A percentile compares a stretch with the other conserved stretches of the same genome.
Conservation (phyloP, 2,113 vertebrate genomes). For the Astur gentilis region DNA sequence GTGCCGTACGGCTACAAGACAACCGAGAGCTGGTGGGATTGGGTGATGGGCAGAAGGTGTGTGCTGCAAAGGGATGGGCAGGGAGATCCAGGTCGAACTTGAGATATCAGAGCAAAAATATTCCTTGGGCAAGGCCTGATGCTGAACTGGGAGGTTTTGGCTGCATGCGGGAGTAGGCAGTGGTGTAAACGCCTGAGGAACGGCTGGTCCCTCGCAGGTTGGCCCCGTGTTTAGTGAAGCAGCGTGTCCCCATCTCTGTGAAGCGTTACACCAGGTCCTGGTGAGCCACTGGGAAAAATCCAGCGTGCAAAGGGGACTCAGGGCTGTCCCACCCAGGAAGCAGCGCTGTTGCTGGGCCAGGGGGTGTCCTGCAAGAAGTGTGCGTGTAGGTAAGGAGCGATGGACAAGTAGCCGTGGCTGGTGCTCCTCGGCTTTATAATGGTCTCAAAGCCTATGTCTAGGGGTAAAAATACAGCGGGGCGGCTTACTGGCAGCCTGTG, state of each 20-base stretch:
- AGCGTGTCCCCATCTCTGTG: accelerated
- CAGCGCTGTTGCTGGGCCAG: neutral
- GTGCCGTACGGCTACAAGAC: neutral
- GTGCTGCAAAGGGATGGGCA: neutral
- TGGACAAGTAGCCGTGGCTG: neutral
- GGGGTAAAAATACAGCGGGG: neutral
- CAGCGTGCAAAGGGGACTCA: accelerated
- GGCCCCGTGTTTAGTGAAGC: neutral
- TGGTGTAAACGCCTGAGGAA: neutral
- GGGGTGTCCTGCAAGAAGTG: neutral
- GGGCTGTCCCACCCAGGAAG: neutral
- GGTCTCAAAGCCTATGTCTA: too few relatives aligned
- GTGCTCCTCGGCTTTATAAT: neutral
- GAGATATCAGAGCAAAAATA: neutral
- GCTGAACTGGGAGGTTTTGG: neutral
- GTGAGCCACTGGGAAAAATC: neutral
- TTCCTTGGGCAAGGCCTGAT: neutral
- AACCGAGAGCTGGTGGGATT: neutral
- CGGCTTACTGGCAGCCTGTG: neutral
- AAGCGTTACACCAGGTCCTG: too few relatives aligned
- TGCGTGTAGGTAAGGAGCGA: neutral
- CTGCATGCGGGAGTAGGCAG: neutral
- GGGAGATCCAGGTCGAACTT: too few relatives aligned
- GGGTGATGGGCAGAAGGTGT: neutral
- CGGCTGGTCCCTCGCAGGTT: neutral